These are phyloP conservation scores for Chloropsis hardwickii DNA, from an alignment of 2,113 vertebrate genomes.

Conservation along the genomic window DNA sequence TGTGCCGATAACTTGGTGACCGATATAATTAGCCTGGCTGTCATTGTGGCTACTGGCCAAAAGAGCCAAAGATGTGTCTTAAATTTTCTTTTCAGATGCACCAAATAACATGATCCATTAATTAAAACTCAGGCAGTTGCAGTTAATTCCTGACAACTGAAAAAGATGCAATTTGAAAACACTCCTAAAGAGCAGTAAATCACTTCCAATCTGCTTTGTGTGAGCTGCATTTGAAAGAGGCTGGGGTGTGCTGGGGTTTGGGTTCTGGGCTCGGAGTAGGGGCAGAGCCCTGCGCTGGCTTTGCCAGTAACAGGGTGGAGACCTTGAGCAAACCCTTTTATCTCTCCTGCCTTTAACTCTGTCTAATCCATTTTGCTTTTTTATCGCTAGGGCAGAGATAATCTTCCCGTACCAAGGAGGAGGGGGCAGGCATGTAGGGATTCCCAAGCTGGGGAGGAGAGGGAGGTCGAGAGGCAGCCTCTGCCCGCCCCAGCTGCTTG, in stretches of 20 bases:
- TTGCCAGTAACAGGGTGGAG: rapidly evolving
- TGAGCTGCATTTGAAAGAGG: not conserved
- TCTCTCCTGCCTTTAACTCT: not conserved
- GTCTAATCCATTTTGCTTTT: not conserved
- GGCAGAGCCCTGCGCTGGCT: not conserved
- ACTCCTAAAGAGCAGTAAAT: not conserved
- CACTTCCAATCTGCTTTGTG: not conserved
- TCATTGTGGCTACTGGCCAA: constrained; percentile 39
- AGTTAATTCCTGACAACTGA: constrained; percentile 4
- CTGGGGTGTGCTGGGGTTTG: not conserved
- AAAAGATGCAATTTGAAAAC: not conserved
- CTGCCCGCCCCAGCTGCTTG: constrained; percentile 41
- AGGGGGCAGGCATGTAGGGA: not conserved
- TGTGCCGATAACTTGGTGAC: constrained; percentile 38
- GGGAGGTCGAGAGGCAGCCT: not conserved
- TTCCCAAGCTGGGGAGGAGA: not conserved
- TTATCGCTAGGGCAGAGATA: not conserved
- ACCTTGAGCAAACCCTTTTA: not conserved
- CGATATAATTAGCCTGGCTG: constrained; percentile 37
- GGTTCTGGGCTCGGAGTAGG: not conserved
- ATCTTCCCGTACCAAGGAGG: not conserved
- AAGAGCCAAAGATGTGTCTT: not conserved
- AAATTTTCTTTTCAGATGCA: not conserved
- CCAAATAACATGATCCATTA: not conserved
- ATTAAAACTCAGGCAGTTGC: not conserved